Evolutionary conservation across 2,113 vertebrate genomes (phyloP).

Genomic region (Heterocephalus glaber): DNA sequence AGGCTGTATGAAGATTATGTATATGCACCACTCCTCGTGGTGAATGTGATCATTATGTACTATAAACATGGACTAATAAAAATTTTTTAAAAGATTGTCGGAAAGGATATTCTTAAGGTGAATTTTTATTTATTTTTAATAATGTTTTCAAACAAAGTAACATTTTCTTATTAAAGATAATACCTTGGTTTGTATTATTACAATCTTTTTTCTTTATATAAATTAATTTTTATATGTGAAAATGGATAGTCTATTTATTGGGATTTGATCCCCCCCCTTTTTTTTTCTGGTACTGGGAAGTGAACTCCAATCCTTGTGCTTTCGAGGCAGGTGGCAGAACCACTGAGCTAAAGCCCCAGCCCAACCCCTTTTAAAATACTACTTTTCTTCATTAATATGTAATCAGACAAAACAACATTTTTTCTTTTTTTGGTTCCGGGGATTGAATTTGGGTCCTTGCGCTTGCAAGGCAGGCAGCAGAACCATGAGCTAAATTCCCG

Average conservation of each 20-base stretch:
- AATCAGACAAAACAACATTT: neutral
- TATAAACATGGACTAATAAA: neutral
- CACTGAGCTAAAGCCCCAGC: too few relatives aligned
- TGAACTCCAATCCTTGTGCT: too few relatives aligned
- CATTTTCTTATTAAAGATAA: neutral
- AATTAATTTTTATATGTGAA: neutral
- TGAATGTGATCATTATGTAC: neutral
- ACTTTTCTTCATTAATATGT: neutral
- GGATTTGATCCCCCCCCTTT: neutral
- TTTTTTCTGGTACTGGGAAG: too few relatives aligned
- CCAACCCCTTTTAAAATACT: neutral
- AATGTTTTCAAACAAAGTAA: neutral
- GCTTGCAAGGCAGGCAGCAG: too few relatives aligned
- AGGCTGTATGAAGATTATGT: neutral
- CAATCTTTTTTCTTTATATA: neutral
- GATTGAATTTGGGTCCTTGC: too few relatives aligned
- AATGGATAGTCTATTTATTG: neutral
- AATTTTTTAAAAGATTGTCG: neutral
- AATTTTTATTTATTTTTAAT: neutral
- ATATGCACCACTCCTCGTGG: neutral
- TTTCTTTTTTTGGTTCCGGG: too few relatives aligned
- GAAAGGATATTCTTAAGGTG: neutral
- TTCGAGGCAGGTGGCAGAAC: too few relatives aligned
- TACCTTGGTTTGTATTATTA: neutral
- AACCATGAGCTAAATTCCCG: too few relatives aligned